Evolutionary conservation across 2,797 vertebrate genomes (phyloP).

Genomic region (Micrastur ruficollis): DNA sequence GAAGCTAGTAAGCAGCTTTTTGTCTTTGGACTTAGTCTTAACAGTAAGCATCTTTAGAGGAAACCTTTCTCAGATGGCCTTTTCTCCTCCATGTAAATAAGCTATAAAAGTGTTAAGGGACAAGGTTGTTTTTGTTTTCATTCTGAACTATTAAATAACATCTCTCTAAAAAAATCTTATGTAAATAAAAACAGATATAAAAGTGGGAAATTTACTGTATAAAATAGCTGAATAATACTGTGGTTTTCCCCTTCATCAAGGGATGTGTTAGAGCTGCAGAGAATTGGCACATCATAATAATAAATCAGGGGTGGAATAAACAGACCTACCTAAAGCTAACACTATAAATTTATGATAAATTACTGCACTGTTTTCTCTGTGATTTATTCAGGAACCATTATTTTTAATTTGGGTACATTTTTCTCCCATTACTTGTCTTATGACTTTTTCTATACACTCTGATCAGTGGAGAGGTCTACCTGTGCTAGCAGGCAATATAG

Average conservation of each 20-base stretch:
- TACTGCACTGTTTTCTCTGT: background rate
- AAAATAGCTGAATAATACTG: background rate
- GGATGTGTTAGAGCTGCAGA: background rate
- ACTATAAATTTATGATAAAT: background rate
- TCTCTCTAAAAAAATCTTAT: background rate
- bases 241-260: background rate
- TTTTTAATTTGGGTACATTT: constrained; percentile 3
- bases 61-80: background rate
- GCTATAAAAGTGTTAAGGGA: background rate
- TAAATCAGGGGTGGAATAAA: background rate
- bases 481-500: background rate
- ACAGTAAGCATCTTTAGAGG: background rate
- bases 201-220: background rate
- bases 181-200: background rate
- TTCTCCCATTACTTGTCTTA: background rate
- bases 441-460: background rate
- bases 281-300: background rate
- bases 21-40: background rate
- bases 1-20: background rate
- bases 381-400: background rate
- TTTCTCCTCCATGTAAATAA: background rate
- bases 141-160: background rate
- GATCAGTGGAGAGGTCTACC: background rate
- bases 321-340: background rate
- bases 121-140: background rate